Evolutionary conservation across 1,140 invertebrate genomes (phyloP), one percentile per base, ranked within the genome.

Genomic region (Leptonema lineaticorne): DNA sequence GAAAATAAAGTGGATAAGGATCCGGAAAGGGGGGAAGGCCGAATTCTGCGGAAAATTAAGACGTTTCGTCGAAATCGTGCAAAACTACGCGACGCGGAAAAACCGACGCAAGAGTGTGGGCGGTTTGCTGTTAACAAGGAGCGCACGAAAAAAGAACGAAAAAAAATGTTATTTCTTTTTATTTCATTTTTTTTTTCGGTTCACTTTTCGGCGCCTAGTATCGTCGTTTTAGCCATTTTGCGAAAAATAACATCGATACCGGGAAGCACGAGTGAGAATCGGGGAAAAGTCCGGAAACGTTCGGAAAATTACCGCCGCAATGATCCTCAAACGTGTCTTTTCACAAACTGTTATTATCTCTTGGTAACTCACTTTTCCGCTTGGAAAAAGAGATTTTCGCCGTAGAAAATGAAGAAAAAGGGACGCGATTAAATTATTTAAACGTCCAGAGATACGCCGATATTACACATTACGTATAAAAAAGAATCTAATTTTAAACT

Each of bases 81-180:
- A n/a, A n/a, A n/a, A n/a, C n/a, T n/a, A n/a, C n/a, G n/a, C n/a
- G n/a, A n/a, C n/a, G n/a, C n/a, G n/a, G n/a, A n/a, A n/a, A n/a
- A n/a, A n/a, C n/a, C 53, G 62, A 63, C 53, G 29, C 26, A 46
- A 48, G 41, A 63, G 30, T n/a, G n/a, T n/a, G n/a, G n/a, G n/a
- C n/a, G n/a, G n/a, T n/a, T n/a, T n/a, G n/a, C n/a, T n/a, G n/a
- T n/a, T n/a, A n/a, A n/a, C n/a, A n/a, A n/a, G n/a, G n/a, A n/a
- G n/a, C n/a, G 26, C 37, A 59, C 45, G 45, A 48, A 48, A 48
- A 48, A 7, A 33, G 14, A 48, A 48, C 14, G 28, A 57, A 57
- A 57, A 18, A 29, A 26, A 14, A 57, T 26, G 28, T 4, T 16
- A n/a, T 57, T 28, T 48, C 6, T 16, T 7, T 16, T 22, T 6